A percentile compares a stretch with the other conserved stretches of the same genome.
Conservation (phyloP, 2,797 vertebrate species). For the Alosa sapidissima region DNA sequence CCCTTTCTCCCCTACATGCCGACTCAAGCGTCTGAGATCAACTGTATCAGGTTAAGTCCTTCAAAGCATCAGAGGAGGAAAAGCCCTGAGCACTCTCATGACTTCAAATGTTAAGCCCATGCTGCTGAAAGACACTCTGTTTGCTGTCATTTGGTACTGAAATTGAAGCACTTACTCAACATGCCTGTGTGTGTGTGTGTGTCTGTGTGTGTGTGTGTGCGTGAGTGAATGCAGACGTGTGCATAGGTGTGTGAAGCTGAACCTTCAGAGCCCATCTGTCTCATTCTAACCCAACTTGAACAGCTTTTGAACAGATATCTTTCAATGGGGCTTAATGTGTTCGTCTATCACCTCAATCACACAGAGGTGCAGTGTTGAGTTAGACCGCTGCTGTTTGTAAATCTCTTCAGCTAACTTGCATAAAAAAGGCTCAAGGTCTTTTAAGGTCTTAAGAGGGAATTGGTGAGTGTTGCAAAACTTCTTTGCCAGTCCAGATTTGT, state of each 20-base stretch:
- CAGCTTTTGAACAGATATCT: not conserved
- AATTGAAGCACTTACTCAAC: slow-evolving; percentile 6
- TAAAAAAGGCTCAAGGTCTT: not conserved
- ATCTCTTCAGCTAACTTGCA: not conserved
- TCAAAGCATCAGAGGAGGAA: slow-evolving; percentile 43
- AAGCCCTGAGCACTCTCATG: not conserved
- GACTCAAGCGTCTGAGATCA: slow-evolving; percentile 28
- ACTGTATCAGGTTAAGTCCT: slow-evolving; percentile 52
- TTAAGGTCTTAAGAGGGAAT: not conserved
- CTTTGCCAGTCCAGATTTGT: not conserved
- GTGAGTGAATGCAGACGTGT: not conserved
- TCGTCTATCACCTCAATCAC: not conserved
- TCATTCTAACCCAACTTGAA: not conserved
- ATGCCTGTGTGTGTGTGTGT: not conserved
- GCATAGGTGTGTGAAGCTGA: not conserved
- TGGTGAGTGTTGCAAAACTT: not conserved
- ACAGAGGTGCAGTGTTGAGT: not conserved
- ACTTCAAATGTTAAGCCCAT: not conserved
- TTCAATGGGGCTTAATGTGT: not conserved
- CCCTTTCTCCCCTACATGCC: not conserved
- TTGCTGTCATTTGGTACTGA: slow-evolving; percentile 6
- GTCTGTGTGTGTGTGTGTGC: not conserved
- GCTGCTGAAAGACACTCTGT: not conserved
- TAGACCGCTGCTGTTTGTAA: not conserved
- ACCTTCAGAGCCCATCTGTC: not conserved